These are phyloP conservation scores for Carabus problematicus DNA, from an alignment of 2,888 invertebrate genomes.

Conservation along the genomic window DNA sequence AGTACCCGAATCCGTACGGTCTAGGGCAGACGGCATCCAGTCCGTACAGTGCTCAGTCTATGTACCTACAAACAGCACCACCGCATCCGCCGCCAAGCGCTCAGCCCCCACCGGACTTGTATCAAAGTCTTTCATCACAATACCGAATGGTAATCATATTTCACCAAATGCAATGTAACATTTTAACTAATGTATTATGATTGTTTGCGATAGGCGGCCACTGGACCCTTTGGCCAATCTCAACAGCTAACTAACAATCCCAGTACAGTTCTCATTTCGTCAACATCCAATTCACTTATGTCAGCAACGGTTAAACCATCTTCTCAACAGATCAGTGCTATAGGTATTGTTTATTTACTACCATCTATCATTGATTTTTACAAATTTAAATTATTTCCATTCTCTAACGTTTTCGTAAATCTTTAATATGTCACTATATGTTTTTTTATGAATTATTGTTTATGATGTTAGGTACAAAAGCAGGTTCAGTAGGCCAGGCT, in stretches of 20 bases:
- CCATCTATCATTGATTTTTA: background rate
- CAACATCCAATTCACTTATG: slow-evolving; percentile 88
- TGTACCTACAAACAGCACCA: slow-evolving; percentile 64
- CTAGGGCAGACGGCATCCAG: slow-evolving; percentile 68
- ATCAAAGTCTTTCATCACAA: slow-evolving; percentile 68
- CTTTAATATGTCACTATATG: background rate
- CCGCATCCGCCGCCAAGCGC: slow-evolving; percentile 66
- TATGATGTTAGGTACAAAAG: slow-evolving; percentile 60
- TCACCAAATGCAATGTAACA: slow-evolving; percentile 3
- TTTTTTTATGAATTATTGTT: slow-evolving; percentile 9
- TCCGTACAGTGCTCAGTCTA: slow-evolving; percentile 66
- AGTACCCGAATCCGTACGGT: slow-evolving; percentile 68
- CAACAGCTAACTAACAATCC: slow-evolving; percentile 83
- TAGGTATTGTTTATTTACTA: slow-evolving; percentile 61
- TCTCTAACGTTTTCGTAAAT: background rate
- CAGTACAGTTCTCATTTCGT: slow-evolving; percentile 86
- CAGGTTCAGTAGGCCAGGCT: slow-evolving; percentile 64
- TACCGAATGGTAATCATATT: slow-evolving; percentile 61
- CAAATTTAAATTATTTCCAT: background rate
- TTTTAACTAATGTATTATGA: slow-evolving; percentile 10
- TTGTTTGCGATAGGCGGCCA: slow-evolving; percentile 55
- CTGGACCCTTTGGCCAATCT: slow-evolving; percentile 77
- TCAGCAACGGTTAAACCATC: slow-evolving; percentile 86
- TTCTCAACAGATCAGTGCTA: slow-evolving; percentile 83
- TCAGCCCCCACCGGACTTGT: slow-evolving; percentile 73